Conservation (phyloP, 2,113 vertebrate species). For the Puntigrus tetrazona region DNA sequence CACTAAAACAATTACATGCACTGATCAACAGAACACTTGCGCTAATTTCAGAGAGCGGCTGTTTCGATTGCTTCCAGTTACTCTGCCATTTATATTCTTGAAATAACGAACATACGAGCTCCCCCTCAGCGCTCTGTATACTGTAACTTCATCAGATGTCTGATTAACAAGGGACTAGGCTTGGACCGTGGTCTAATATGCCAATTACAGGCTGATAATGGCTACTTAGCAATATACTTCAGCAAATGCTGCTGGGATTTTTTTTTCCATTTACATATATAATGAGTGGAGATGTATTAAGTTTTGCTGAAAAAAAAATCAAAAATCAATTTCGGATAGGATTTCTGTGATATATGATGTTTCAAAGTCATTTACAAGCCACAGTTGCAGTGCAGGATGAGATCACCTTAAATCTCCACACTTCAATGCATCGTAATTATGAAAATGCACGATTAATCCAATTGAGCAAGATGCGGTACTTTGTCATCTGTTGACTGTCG, state of each 20-base stretch:
- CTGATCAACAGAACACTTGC: conserved; percentile 70
- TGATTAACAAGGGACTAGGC: conserved; percentile 8
- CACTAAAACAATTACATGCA: conserved; percentile 71
- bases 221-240: background rate
- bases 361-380: background rate
- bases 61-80: conserved; percentile 68
- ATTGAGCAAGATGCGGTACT: background rate
- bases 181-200: conserved; percentile 19
- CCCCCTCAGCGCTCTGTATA: conserved; percentile 18
- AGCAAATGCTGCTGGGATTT: conserved; percentile 30
- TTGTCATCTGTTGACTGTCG: background rate
- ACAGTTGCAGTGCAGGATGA: background rate
- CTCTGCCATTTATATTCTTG: conserved; percentile 66
- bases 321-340: conserved; percentile 23
- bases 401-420: background rate
- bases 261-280: conserved; percentile 44
- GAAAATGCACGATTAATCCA: background rate
- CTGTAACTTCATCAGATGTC: conserved; percentile 16
- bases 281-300: conserved; percentile 37
- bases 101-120: conserved; percentile 51
- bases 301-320: conserved; percentile 31
- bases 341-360: conserved; percentile 16
- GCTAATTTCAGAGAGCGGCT: conserved; percentile 59
- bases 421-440: conserved; percentile 3
- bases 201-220: conserved; percentile 42